These are phyloP conservation scores for Periophthalmus modestus DNA, from an alignment of 2,113 vertebrate genomes.

Conservation along the genomic window DNA sequence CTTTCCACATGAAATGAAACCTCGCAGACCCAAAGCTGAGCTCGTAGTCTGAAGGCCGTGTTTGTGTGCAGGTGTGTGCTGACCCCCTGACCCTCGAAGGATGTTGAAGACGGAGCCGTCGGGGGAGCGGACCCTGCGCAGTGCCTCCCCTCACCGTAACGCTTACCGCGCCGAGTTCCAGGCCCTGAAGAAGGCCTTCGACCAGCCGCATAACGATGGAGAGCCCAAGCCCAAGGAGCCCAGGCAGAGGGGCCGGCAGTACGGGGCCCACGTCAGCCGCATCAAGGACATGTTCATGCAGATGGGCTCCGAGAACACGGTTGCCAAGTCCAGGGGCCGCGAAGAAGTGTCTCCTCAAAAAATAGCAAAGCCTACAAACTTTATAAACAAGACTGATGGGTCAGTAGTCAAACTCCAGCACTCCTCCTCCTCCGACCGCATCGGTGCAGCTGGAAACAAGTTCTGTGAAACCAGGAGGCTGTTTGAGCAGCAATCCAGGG, in stretches of 20 bases:
- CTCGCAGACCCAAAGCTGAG: too few relatives aligned
- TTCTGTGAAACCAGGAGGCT: conserved; percentile 94
- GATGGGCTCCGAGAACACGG: conserved; percentile 86
- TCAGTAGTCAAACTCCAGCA: conserved; percentile 87
- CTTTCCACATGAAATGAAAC: too few relatives aligned
- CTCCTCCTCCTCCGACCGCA: conserved; percentile 82
- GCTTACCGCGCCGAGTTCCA: conserved; percentile 98
- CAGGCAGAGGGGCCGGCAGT: conserved; percentile 91
- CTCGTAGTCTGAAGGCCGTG: neutral
- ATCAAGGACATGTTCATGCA: conserved; percentile 99
- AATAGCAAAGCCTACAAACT: conserved; percentile 85
- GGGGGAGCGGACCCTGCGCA: conserved; percentile 93
- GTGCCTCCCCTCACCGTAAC: conserved; percentile 97
- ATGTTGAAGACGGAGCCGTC: conserved; percentile 98
- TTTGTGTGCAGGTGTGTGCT: conserved; percentile 16
- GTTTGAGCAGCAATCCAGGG: conserved; percentile 89
- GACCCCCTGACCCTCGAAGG: conserved; percentile 83
- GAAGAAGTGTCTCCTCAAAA: conserved; percentile 86
- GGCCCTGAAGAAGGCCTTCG: conserved; percentile 95
- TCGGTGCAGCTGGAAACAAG: conserved; percentile 86
- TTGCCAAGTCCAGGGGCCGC: conserved; percentile 73
- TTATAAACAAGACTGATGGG: conserved; percentile 88
- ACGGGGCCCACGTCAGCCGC: conserved; percentile 95
- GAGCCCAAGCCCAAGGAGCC: conserved; percentile 83
- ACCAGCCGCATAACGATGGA: conserved; percentile 89